Conservation (phyloP, 2,113 vertebrate species). For the Hippocampus comes region DNA sequence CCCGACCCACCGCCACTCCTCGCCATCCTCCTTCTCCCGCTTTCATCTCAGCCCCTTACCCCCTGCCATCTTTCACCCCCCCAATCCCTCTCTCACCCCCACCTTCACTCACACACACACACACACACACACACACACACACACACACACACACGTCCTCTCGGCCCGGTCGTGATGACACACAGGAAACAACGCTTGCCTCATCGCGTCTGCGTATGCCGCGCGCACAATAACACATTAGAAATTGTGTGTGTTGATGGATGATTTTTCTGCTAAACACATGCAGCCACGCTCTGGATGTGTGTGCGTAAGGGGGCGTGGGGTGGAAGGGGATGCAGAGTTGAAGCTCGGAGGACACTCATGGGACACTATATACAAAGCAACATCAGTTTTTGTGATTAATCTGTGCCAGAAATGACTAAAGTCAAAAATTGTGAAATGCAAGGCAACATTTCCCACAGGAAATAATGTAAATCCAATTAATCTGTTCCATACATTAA, state of each 20-base stretch:
- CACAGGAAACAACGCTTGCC: slow-evolving; percentile 48
- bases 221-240: slow-evolving; percentile 5
- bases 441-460: background rate
- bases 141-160: slow-evolving; percentile 16
- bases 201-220: slow-evolving; percentile 45
- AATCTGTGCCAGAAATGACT: background rate
- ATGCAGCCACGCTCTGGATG: background rate
- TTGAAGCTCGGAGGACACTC: background rate
- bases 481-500: too few relatives aligned
- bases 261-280: slow-evolving; percentile 15
- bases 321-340: background rate
- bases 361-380: background rate
- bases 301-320: background rate
- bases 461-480: background rate
- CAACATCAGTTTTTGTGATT: background rate
- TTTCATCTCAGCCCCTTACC: slow-evolving; percentile 59
- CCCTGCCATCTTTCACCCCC: slow-evolving; percentile 58
- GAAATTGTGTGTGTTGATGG: slow-evolving; percentile 4
- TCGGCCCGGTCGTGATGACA: slow-evolving; percentile 48
- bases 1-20: background rate
- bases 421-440: background rate
- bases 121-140: too few relatives aligned
- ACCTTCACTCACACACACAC: background rate
- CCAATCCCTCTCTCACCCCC: slow-evolving; percentile 44
- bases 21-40: slow-evolving; percentile 5